phyloP scores from a whole-genome alignment of 1,140 invertebrate species.

The Temnothorax curvispinosus region DNA sequence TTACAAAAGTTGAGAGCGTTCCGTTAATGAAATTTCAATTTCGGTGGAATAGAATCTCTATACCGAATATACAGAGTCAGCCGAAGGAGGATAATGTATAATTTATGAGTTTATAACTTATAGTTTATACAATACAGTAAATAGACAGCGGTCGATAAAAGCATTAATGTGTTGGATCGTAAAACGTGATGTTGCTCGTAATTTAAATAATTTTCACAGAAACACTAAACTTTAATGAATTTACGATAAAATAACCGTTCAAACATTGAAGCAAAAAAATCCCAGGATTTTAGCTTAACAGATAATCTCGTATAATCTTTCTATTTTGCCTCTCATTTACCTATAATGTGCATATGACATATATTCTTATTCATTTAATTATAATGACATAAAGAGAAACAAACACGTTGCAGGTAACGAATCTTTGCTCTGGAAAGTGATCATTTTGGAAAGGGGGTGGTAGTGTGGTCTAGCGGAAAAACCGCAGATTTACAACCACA shows the following conservation, averaged over 20 bases:
- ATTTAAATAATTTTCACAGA: not conserved
- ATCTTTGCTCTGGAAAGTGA: not conserved
- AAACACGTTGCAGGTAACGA: not conserved
- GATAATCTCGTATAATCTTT: not conserved
- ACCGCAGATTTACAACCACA: no score
- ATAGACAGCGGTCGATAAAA: slow-evolving; percentile 16
- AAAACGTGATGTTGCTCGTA: slow-evolving; percentile 21
- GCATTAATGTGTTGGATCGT: not conserved
- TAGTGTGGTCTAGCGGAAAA: no score
- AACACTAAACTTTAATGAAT: not conserved
- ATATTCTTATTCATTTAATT: not conserved
- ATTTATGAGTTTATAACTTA: slow-evolving; percentile 1
- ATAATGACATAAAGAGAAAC: not conserved
- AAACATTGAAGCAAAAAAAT: not conserved
- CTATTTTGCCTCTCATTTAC: not conserved
- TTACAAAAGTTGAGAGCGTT: not conserved
- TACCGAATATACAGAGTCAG: not conserved
- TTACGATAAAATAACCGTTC: not conserved
- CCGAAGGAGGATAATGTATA: slow-evolving; percentile 5
- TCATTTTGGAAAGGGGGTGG: not conserved
- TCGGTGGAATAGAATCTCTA: not conserved
- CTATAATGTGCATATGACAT: not conserved
- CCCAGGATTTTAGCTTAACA: not conserved
- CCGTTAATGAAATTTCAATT: not conserved
- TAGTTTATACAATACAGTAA: not conserved